Conservation (phyloP, 35 echinoderm and acorn worm genomes). For the Heliocidaris erythrogramma region DNA sequence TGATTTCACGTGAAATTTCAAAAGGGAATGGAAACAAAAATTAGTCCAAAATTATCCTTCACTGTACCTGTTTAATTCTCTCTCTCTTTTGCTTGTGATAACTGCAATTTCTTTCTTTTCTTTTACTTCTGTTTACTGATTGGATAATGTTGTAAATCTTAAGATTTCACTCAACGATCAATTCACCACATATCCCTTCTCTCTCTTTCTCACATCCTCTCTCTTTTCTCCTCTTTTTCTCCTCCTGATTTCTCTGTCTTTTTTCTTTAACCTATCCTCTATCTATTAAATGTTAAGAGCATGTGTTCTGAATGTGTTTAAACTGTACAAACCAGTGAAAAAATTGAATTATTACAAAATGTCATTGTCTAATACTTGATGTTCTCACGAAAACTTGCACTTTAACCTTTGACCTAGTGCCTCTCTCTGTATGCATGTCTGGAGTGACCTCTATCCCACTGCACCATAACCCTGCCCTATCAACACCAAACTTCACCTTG, state of each 20-base stretch:
- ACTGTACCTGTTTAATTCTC: not conserved
- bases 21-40: not conserved
- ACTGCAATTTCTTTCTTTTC: not conserved
- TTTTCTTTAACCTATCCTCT: not conserved
- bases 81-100: not conserved
- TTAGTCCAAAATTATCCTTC: not conserved
- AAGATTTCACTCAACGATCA: not conserved
- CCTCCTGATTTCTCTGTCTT: not conserved
- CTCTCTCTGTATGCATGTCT: constrained; percentile 19
- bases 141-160: not conserved
- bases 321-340: no score
- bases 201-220: not conserved
- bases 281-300: not conserved
- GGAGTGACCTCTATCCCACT: not conserved
- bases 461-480: not conserved
- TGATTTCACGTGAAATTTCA: not conserved
- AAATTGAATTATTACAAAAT: no score
- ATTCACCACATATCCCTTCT: not conserved
- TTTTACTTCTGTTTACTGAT: not conserved
- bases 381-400: not conserved
- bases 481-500: not conserved
- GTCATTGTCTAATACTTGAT: not conserved
- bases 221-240: not conserved
- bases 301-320: no score
- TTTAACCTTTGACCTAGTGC: not conserved